Conservation (phyloP, 2,113 vertebrate genomes). For the Pandion haliaetus region DNA sequence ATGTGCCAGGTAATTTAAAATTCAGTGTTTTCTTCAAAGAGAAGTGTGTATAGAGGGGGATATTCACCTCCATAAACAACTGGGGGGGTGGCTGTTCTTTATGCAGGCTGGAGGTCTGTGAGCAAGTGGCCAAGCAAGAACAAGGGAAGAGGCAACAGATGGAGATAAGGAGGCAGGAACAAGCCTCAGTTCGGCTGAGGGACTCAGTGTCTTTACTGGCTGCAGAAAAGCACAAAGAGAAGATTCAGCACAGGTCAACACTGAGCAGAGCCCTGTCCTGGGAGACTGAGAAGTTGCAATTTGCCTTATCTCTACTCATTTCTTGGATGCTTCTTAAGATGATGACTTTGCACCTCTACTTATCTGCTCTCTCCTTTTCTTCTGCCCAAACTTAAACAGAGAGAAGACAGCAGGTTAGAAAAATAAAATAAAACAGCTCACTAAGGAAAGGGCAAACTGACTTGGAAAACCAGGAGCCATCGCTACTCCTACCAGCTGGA, state of each 20-base stretch:
- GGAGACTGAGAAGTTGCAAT: background rate
- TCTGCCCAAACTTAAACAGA: background rate
- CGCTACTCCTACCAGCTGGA: slow-evolving; percentile 43
- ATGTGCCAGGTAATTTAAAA: background rate
- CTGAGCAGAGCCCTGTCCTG: background rate
- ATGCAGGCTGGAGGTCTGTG: background rate
- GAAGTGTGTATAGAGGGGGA: background rate
- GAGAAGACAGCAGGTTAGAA: background rate
- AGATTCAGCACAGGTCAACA: background rate
- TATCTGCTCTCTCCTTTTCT: background rate
- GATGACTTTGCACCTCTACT: background rate
- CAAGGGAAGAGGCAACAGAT: background rate
- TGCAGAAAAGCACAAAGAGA: background rate
- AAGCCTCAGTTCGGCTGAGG: background rate
- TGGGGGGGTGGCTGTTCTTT: background rate
- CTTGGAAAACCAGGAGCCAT: slow-evolving; percentile 31
- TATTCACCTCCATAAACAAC: background rate
- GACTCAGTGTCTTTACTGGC: background rate
- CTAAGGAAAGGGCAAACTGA: background rate
- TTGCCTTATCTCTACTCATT: background rate
- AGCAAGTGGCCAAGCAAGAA: background rate
- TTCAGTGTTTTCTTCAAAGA: background rate
- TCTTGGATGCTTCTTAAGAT: background rate
- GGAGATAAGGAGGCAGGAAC: background rate
- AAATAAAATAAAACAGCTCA: background rate